These are phyloP conservation scores for Margaritifera margaritifera DNA, from an alignment of 2,888 invertebrate species.

Conservation along the genomic window DNA sequence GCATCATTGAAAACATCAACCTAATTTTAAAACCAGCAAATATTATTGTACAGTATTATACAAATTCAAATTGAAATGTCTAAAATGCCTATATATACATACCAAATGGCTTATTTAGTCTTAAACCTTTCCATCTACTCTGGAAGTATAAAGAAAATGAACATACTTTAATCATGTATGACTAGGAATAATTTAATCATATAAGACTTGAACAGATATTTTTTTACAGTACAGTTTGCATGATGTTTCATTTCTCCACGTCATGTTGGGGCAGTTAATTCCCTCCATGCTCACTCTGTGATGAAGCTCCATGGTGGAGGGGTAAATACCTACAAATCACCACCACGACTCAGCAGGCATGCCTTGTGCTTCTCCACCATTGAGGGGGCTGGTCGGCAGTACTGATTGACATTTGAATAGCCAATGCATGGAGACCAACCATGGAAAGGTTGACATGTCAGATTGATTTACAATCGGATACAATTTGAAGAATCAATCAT, in stretches of 20 bases:
- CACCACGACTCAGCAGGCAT: no score
- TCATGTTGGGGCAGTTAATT: background rate
- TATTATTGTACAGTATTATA: background rate
- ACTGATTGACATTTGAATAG: no score
- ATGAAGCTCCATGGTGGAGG: no score
- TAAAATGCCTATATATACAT: conserved; percentile 3
- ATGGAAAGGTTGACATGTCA: no score
- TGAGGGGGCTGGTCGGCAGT: no score
- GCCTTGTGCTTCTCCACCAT: no score
- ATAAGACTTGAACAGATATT: background rate
- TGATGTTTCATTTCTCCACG: background rate
- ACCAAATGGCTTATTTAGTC: conserved; percentile 53
- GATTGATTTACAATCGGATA: no score
- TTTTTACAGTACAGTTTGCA: background rate
- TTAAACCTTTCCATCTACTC: conserved; percentile 52
- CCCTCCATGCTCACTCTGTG: no score
- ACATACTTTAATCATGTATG: background rate
- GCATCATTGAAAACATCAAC: no score
- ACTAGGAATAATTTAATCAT: background rate
- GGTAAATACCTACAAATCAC: no score
- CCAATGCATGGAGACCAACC: no score
- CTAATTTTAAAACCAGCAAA: background rate
- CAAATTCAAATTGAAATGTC: background rate
- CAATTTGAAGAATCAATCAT: no score
- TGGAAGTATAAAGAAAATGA: conserved; percentile 23